Conservation (phyloP, 2,113 vertebrate species). For the Alligator sinensis region DNA sequence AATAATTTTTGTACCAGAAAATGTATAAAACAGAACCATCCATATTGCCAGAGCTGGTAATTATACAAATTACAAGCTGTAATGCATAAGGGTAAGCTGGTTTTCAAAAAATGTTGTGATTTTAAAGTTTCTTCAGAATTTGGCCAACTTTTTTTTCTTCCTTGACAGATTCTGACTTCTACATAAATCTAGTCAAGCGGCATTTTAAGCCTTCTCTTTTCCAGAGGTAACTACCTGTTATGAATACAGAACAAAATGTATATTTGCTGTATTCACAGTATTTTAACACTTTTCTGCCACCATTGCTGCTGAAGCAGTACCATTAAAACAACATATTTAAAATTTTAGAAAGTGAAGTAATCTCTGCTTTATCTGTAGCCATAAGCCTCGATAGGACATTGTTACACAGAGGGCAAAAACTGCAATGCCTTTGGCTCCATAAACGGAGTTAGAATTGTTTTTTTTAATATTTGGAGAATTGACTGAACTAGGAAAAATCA, state of each 20-base stretch:
- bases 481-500: neutral
- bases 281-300: neutral
- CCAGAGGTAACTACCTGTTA: conserved; percentile 15
- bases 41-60: too few species aligned
- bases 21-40: too few species aligned
- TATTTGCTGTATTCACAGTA: conserved; percentile 22
- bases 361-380: neutral
- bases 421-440: neutral
- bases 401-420: neutral
- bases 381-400: neutral
- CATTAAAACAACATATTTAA: conserved; percentile 32
- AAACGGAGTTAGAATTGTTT: neutral
- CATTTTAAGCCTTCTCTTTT: neutral
- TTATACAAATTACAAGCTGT: neutral
- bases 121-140: neutral
- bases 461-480: neutral
- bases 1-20: neutral
- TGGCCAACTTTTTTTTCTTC: neutral
- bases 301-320: neutral
- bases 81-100: neutral
- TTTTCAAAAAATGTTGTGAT: neutral
- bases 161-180: neutral
- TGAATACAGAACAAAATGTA: neutral
- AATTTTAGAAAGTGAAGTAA: conserved; percentile 14
- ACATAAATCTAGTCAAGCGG: neutral